A percentile compares a stretch with the other conserved stretches of the same genome.
Evolutionary conservation across 2,113 vertebrate species (phyloP).

Genomic region (Cygnus atratus): DNA sequence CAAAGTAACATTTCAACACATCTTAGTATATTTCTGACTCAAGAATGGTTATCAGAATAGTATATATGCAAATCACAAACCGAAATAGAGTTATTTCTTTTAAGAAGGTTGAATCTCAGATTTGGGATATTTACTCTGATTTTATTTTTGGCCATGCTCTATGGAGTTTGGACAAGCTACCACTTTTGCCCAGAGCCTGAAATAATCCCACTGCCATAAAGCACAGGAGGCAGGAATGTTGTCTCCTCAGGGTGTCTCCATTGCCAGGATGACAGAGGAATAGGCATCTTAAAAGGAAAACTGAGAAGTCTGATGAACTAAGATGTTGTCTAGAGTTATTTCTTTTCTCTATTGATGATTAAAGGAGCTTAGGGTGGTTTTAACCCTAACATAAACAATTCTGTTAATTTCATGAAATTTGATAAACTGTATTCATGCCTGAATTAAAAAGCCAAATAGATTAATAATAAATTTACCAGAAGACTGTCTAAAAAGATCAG

Average conservation of each 20-base stretch:
- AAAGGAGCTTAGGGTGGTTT: neutral
- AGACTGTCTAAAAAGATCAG: conserved; percentile 1
- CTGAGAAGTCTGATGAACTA: neutral
- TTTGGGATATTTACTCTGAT: neutral
- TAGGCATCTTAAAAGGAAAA: neutral
- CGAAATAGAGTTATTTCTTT: neutral
- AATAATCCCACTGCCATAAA: neutral
- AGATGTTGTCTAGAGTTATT: neutral
- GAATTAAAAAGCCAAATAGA: conserved; percentile 16
- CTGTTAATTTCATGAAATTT: conserved; percentile 42
- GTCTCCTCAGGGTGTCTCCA: neutral
- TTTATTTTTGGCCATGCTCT: neutral
- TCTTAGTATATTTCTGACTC: neutral
- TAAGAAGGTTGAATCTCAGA: neutral
- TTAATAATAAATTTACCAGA: conserved; percentile 35
- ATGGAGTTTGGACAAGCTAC: neutral
- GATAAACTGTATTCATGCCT: neutral
- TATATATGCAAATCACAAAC: neutral
- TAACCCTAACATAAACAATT: neutral
- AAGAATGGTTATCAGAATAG: neutral
- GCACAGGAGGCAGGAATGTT: neutral
- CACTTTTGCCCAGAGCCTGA: neutral
- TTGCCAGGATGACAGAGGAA: neutral
- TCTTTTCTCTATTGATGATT: neutral
- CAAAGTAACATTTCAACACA: neutral